Evolutionary conservation across 2,797 vertebrate species (phyloP), one percentile per base, ranked within the genome.

Genomic region (Hirundo rustica): DNA sequence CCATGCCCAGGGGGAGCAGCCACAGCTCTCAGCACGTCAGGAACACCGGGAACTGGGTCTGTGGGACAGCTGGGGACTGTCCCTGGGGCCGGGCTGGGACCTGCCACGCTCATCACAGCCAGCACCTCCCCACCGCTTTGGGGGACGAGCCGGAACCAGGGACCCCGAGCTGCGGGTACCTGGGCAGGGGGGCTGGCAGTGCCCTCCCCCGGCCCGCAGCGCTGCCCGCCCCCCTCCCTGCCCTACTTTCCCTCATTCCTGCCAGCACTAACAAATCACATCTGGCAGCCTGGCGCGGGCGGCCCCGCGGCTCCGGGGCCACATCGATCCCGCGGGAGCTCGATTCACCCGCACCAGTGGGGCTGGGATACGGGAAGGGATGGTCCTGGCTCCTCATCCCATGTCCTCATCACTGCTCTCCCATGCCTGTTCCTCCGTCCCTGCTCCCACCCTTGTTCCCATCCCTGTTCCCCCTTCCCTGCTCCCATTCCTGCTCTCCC

Each of bases 121-220:
- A 15, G 0, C 3, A 0, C 21, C n/a, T 23, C 67, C 34, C 14
- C 8, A 0, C 2, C 30, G 5, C 4, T 25, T 4, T 1, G 3
- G 55, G n/a, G 19, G 18, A 22, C 19, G 47, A 19, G 9, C 58
- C 4, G 57, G 53, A 10, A 80, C 38, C 21, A 2, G 27, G 8
- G 40, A 55, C 25, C 11, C 71, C 2, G 2, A 61, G 23, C 13
- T 1, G 29, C 11, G 21, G 21, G 79, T 44, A 36, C 38, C 85
- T 36, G 85, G 25, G 71, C 78, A 82, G 66, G 71, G 54, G 67
- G n/a, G 22, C 9, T 11, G 34, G 84, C 91, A 23, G 54, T 27
- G 48, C 81, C 20, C 32, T 6, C 42, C 54, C 66, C 11, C 45
- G 3, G 5, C 85, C 48, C 22, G 11, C 62, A 13, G 88, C 30